Percentiles rank a stretch among this genome's conserved stretches.
Evolutionary conservation across 2,113 vertebrate species (phyloP).

Genomic region (Atrichornis clamosus): DNA sequence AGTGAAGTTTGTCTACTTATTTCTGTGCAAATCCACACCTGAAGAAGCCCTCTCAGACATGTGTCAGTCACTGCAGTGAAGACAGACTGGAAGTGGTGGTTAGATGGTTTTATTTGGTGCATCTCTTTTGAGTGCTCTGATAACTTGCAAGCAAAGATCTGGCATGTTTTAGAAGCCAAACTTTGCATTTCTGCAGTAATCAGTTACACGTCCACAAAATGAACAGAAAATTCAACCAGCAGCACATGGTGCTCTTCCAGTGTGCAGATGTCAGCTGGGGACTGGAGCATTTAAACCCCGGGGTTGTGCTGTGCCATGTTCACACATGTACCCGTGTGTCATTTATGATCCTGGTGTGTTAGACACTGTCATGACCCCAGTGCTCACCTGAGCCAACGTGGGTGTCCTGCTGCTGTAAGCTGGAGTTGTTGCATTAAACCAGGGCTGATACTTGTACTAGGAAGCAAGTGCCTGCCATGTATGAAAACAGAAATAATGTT

Average conservation of each 20-base stretch:
- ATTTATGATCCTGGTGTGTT: background rate
- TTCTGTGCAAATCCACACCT: background rate
- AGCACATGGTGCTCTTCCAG: background rate
- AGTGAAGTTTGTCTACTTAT: background rate
- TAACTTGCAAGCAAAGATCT: background rate
- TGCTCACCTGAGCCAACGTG: background rate
- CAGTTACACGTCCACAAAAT: background rate
- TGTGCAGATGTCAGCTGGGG: background rate
- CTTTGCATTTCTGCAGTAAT: background rate
- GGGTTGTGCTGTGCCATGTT: background rate
- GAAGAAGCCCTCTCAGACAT: background rate
- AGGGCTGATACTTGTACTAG: constrained; percentile 16
- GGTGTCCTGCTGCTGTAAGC: constrained; percentile 28
- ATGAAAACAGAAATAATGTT: constrained; percentile 64
- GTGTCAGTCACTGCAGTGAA: background rate
- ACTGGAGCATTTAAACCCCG: background rate
- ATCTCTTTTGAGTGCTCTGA: background rate
- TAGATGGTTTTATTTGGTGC: background rate
- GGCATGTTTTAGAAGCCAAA: background rate
- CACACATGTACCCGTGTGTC: rapidly evolving
- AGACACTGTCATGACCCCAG: background rate
- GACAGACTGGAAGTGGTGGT: background rate
- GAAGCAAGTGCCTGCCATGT: constrained; percentile 35
- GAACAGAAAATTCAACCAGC: background rate
- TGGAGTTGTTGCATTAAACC: constrained; percentile 15